Evolutionary conservation across 2,888 invertebrate species (phyloP), one percentile per base, ranked within the genome.

Genomic region (Coenonympha arcania): DNA sequence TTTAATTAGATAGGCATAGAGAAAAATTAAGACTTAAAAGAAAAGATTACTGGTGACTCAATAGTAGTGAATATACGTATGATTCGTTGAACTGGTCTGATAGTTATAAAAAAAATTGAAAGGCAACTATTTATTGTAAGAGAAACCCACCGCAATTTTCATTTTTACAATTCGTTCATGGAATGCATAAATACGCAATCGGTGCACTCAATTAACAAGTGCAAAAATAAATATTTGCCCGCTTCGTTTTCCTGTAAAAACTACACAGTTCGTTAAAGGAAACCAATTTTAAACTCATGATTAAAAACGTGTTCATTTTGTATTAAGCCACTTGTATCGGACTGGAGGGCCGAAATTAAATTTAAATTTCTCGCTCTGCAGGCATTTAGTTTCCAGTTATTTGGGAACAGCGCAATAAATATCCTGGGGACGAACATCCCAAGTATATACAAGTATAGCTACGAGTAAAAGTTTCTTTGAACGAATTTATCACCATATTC

Each of bases 361-460:
- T 70, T 64, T 60, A 55, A 62, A 57, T 55, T 55, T 52, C 51
- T 61, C 63, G 34, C 56, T 61, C 53, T 55, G 55, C 54, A 54
- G 61, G 59, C 58, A 65, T 65, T 67, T 61, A 62, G 65, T 58
- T 46, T 34, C 40, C 24, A 65, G 61, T 60, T 60, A 60, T 53
- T 62, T 58, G 62, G 50, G 43, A 52, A 58, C 56, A 54, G 59
- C 52, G 62, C 58, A 64, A 66, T 63, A 64, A 64, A 63, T 62
- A 56, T 56, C 57, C 47, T 53, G 50, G 39, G 54, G 47, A 55
- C 59, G 58, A 55, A 59, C 55, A 52, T 30, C 47, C 42, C 51
- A 45, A 55, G n/a, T n/a, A 47, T 50, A 52, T 41, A n/a, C n/a
- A n/a, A n/a, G n/a, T n/a, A n/a, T n/a, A n/a, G n/a, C n/a, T n/a